Evolutionary conservation across 1,140 invertebrate genomes (phyloP).

Genomic region (Cheumatopsyche charites): DNA sequence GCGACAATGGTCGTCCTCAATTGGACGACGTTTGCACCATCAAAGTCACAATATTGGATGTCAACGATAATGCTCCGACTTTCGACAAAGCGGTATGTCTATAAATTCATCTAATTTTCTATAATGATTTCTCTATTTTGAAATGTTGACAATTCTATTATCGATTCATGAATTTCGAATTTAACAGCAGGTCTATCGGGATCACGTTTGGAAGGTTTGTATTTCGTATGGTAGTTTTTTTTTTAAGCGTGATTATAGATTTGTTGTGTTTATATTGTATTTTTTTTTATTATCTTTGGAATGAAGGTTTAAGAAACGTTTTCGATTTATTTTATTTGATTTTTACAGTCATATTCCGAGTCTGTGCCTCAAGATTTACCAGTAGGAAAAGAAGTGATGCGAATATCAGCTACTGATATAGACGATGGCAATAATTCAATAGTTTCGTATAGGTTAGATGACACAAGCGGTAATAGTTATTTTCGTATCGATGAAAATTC

Average conservation of each 20-base stretch:
- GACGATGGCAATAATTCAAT: constrained; percentile 86
- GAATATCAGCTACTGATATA: constrained; percentile 86
- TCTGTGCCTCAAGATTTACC: constrained; percentile 76
- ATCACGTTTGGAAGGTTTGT: constrained; percentile 72
- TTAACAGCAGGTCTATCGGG: constrained; percentile 68
- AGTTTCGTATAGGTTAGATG: constrained; percentile 69
- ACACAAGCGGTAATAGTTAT: constrained; percentile 68
- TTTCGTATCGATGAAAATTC: constrained; percentile 79
- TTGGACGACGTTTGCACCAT: constrained; percentile 87
- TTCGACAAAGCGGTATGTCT: constrained; percentile 78
- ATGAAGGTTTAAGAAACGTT: background rate
- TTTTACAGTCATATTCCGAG: constrained; percentile 71
- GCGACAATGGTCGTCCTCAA: constrained; percentile 83
- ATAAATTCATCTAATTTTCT: constrained; percentile 22
- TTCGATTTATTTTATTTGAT: constrained; percentile 27
- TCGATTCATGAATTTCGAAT: constrained; percentile 48
- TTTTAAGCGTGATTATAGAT: background rate
- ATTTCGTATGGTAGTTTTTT: constrained; percentile 33
- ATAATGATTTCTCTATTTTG: too few species aligned
- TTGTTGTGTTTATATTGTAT: constrained; percentile 2
- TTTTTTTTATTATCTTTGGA: background rate
- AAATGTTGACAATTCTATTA: background rate
- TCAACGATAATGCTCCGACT: constrained; percentile 86
- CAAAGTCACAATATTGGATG: constrained; percentile 83
- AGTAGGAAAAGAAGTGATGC: constrained; percentile 76